These are phyloP conservation scores for Littorina saxatilis DNA, from an alignment of 1,140 invertebrate genomes.

Conservation along the genomic window DNA sequence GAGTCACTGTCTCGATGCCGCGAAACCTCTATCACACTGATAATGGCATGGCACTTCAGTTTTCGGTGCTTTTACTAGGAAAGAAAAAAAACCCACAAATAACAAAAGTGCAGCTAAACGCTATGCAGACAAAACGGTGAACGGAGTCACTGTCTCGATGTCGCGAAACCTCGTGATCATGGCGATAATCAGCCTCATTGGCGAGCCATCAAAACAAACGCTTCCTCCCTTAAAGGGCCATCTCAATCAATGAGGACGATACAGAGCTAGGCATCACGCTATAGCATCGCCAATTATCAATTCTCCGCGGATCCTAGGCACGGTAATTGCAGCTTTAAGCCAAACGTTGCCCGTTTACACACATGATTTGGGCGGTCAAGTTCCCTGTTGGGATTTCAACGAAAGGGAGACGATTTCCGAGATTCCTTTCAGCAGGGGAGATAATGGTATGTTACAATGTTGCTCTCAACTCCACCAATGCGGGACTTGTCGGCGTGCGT, in stretches of 20 bases:
- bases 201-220: no score
- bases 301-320: background rate
- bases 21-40: no score
- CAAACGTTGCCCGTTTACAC: background rate
- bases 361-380: background rate
- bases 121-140: no score
- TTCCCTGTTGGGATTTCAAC: background rate
- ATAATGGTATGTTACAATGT: slow-evolving; percentile 24
- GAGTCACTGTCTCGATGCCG: no score
- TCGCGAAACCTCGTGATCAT: no score
- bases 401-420: slow-evolving; percentile 14
- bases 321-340: background rate
- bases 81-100: no score
- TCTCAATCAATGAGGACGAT: background rate
- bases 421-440: background rate
- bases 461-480: slow-evolving; percentile 11
- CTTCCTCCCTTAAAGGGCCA: background rate
- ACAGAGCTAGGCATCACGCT: background rate
- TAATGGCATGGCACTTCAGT: no score
- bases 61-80: no score
- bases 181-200: no score
- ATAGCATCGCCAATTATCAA: background rate
- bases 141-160: no score
- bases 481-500: background rate
- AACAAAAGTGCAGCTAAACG: no score